A percentile compares a stretch with the other conserved stretches of the same genome.
Conservation (phyloP, 37 sponge, comb jelly and placozoan species). For the Dysidea cf. avara region DNA sequence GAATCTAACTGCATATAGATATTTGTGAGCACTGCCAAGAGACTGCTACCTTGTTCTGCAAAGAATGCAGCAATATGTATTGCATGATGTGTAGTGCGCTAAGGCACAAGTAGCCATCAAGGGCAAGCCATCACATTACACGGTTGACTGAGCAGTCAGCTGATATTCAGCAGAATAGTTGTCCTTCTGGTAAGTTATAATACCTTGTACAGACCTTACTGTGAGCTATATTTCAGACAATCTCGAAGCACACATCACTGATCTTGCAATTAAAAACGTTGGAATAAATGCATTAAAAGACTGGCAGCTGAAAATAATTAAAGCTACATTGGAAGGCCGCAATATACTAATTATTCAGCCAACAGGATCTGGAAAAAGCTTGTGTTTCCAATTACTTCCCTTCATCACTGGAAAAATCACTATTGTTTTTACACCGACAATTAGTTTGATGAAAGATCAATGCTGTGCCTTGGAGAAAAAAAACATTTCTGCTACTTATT, state of each 20-base stretch:
- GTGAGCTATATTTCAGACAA: too few relatives aligned
- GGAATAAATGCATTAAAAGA: background rate
- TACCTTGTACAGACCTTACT: too few relatives aligned
- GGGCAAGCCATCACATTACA: background rate
- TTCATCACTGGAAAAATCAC: background rate
- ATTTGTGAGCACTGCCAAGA: conserved; percentile 23
- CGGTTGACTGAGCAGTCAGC: too few relatives aligned
- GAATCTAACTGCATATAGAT: too few relatives aligned
- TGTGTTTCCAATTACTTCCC: conserved; percentile 1
- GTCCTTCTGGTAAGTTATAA: too few relatives aligned
- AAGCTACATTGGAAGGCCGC: background rate
- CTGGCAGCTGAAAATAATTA: conserved; percentile 1
- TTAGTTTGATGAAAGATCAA: too few relatives aligned
- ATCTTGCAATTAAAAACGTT: background rate
- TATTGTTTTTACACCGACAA: conserved; percentile 3
- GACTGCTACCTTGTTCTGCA: conserved; percentile 2
- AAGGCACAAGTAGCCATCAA: conserved; percentile 8
- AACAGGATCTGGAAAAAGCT: too few relatives aligned
- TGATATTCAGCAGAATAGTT: too few relatives aligned
- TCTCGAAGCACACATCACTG: background rate
- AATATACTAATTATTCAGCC: conserved; percentile 13
- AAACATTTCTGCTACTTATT: background rate
- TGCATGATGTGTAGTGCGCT: background rate
- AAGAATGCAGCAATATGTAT: background rate
- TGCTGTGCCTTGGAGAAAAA: background rate